Conservation (phyloP, 2,888 invertebrate species). For the Sericinus montela region DNA sequence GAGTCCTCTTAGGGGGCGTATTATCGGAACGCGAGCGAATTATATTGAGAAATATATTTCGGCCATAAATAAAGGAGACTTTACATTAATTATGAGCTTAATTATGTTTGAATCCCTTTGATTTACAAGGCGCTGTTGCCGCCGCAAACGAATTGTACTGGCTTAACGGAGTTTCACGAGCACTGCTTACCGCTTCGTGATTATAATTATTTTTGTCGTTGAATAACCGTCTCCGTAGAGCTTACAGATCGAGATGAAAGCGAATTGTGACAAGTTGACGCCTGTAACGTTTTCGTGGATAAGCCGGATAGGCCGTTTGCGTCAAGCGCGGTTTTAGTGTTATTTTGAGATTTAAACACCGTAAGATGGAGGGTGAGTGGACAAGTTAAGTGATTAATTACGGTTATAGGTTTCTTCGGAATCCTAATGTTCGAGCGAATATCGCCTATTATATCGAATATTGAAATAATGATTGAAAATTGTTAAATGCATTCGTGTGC, state of each 20-base stretch:
- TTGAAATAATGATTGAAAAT: too few species aligned
- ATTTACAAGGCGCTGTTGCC: constrained; percentile 76
- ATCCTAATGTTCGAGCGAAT: background rate
- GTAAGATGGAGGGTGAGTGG: constrained; percentile 3
- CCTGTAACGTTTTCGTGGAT: constrained; percentile 61
- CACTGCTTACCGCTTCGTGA: constrained; percentile 53
- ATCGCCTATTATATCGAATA: background rate
- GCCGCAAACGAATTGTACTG: constrained; percentile 75
- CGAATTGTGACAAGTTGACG: constrained; percentile 63
- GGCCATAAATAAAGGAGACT: constrained; percentile 73
- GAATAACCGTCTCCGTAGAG: constrained; percentile 41
- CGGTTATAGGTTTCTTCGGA: background rate
- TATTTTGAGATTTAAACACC: constrained; percentile 15
- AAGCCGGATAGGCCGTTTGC: constrained; percentile 41
- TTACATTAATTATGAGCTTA: constrained; percentile 78
- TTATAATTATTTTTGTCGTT: constrained; percentile 74
- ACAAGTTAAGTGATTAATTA: background rate
- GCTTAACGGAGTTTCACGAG: constrained; percentile 68
- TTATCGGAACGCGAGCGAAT: constrained; percentile 72
- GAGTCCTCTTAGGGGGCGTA: constrained; percentile 52
- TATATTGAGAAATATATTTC: constrained; percentile 72
- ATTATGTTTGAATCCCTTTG: constrained; percentile 78
- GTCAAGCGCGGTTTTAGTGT: constrained; percentile 17
- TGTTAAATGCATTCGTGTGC: too few species aligned
- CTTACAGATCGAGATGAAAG: constrained; percentile 65